phyloP scores from a whole-genome alignment of 2,113 vertebrate genomes.

The Psammodynastes pulverulentus region DNA sequence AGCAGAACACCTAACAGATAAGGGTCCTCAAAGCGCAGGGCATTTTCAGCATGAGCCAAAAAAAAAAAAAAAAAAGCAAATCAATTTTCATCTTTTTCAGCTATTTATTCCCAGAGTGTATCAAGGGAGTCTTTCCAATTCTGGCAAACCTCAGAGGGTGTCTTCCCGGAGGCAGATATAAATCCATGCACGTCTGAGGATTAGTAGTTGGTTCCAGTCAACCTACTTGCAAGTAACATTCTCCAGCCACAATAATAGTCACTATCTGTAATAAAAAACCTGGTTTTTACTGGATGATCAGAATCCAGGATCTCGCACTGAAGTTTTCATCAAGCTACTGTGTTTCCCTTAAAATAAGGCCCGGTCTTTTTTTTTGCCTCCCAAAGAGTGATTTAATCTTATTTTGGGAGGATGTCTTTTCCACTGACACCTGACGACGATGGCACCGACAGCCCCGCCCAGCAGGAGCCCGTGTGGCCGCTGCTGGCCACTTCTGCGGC shows the following conservation, averaged over 20 bases:
- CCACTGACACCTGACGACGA: no score
- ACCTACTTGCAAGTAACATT: not conserved
- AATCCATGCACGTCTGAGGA: not conserved
- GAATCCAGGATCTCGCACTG: not conserved
- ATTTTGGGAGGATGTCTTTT: no score
- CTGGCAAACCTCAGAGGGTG: not conserved
- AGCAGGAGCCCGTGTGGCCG: no score
- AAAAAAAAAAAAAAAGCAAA: not conserved
- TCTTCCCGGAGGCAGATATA: not conserved
- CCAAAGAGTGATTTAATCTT: no score
- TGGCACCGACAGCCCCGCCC: no score
- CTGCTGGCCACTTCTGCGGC: no score
- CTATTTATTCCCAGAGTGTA: slow-evolving; percentile 22
- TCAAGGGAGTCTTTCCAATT: not conserved
- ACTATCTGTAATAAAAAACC: slow-evolving; percentile 3
- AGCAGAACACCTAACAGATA: not conserved
- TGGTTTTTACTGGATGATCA: slow-evolving; percentile 3
- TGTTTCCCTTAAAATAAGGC: no score
- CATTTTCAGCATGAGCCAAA: not conserved
- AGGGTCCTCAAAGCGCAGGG: not conserved
- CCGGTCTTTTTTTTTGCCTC: no score
- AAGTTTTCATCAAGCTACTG: not conserved
- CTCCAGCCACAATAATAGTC: fast-evolving
- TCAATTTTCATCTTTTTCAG: not conserved
- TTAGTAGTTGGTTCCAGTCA: not conserved